These are phyloP conservation scores for Drosophila seguyi DNA, from an alignment of 1,140 invertebrate species.

Conservation along the genomic window DNA sequence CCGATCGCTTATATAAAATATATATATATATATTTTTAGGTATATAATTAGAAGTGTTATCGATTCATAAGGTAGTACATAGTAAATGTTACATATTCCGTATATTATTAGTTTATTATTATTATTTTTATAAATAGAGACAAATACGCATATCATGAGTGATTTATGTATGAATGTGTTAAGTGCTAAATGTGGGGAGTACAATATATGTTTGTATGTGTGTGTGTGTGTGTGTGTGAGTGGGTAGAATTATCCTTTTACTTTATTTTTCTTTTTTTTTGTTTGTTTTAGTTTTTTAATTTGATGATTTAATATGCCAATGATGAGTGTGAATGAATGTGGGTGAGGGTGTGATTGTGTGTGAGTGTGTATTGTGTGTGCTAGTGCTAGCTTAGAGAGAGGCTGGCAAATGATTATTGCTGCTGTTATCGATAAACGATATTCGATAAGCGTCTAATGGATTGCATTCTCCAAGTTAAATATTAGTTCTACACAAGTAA, in stretches of 20 bases:
- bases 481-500: slow-evolving; percentile 33
- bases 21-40: slow-evolving; percentile 59
- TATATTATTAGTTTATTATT: slow-evolving; percentile 47
- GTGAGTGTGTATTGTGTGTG: slow-evolving; percentile 7
- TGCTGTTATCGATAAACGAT: slow-evolving; percentile 38
- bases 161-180: slow-evolving; percentile 55
- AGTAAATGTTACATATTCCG: slow-evolving; percentile 72
- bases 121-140: slow-evolving; percentile 71
- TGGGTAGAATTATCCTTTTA: slow-evolving; percentile 34
- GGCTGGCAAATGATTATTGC: slow-evolving; percentile 44
- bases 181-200: slow-evolving; percentile 59
- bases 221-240: slow-evolving; percentile 17
- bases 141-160: slow-evolving; percentile 72
- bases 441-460: slow-evolving; percentile 38
- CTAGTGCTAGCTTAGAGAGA: slow-evolving; percentile 43
- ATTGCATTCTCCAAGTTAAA: slow-evolving; percentile 28
- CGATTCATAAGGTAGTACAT: slow-evolving; percentile 72
- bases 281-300: slow-evolving; percentile 23
- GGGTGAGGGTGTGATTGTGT: slow-evolving; percentile 30
- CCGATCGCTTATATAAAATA: slow-evolving; percentile 74
- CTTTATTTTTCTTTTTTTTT: slow-evolving; percentile 4
- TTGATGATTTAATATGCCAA: slow-evolving; percentile 48
- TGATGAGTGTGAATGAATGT: slow-evolving; percentile 37
- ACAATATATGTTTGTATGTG: slow-evolving; percentile 49
- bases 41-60: slow-evolving; percentile 72